These are phyloP conservation scores for Acanthaster planci DNA, from an alignment of 35 echinoderm and acorn worm genomes.

Conservation along the genomic window DNA sequence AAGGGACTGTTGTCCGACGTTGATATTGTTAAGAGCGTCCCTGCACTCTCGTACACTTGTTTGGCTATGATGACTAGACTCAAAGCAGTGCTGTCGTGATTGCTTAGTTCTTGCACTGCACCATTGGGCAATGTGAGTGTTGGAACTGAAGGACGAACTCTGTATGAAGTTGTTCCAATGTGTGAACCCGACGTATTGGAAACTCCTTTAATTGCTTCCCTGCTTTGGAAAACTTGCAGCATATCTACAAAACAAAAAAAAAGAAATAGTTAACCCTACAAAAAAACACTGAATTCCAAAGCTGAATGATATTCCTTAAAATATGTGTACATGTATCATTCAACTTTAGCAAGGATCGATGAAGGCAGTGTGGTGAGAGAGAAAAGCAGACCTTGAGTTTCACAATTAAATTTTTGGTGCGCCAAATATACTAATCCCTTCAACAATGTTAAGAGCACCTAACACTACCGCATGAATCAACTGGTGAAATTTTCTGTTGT, in stretches of 20 bases:
- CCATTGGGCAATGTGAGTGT: background rate
- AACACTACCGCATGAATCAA: too few species aligned
- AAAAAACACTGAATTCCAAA: too few species aligned
- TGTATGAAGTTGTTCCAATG: background rate
- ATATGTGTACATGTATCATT: too few species aligned
- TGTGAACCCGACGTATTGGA: background rate
- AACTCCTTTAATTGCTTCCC: slow-evolving; percentile 7
- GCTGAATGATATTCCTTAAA: too few species aligned
- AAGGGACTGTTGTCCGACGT: background rate
- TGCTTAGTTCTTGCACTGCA: slow-evolving; percentile 2
- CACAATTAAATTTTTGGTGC: too few species aligned
- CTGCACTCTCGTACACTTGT: slow-evolving; percentile 6
- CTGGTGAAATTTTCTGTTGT: too few species aligned
- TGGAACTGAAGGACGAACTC: slow-evolving; percentile 11
- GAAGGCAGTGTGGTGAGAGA: too few species aligned
- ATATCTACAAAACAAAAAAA: slow-evolving; percentile 5
- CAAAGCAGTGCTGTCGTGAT: background rate
- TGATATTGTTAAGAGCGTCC: background rate
- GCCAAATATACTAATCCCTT: too few species aligned
- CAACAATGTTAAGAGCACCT: too few species aligned
- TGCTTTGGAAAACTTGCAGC: slow-evolving; percentile 6
- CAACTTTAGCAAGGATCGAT: too few species aligned
- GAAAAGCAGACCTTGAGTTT: too few species aligned
- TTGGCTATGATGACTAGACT: slow-evolving; percentile 16
- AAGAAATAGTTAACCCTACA: background rate